Evolutionary conservation across 2,113 vertebrate species (phyloP), one percentile per base, ranked within the genome.

Genomic region (Hylia prasina): DNA sequence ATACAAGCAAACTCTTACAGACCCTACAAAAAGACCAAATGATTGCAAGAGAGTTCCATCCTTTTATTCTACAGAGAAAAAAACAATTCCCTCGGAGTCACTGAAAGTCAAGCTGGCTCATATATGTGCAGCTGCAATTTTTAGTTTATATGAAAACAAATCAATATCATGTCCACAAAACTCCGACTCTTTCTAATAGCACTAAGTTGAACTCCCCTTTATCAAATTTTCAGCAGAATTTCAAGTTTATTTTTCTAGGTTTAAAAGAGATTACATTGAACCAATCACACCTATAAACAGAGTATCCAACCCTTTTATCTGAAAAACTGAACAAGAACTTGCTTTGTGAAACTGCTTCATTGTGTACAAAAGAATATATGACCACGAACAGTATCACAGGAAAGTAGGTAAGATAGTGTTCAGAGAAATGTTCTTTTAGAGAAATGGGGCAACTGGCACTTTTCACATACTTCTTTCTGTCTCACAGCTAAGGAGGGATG

Each of bases 71-170:
- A 30, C 51, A 86, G 33, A 90, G 91, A 96, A 96, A 89, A 80
- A 96, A 73, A 89, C 60, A 92, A 96, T 96, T 96, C 80, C 65
- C 85, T 40, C 17, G 22, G 63, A 53, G 78, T 91, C 42, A 80
- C 78, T 71, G 80, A 81, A 90, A 96, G 82, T 88, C 78, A 87
- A 84, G 92, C 54, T 60, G 69, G 56, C 64, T 95, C 47, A 88
- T 87, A 88, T 87, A 66, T 1, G 53, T 66, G 80, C 54, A 95
- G 83, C 89, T 94, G 68, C 77, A 92, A 93, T 79, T 96, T 92
- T 89, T 92, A 80, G 70, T 93, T 93, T 95, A 94, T 65, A 82
- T 53, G 75, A 89, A 97, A 93, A 86, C 86, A 97, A 96, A 97
- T 95, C 95, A 93, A 94, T 93, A 95, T 48, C 1, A 0, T 65